Evolutionary conservation across 1,140 invertebrate species (phyloP).

Genomic region (Meloidogyne exigua): DNA sequence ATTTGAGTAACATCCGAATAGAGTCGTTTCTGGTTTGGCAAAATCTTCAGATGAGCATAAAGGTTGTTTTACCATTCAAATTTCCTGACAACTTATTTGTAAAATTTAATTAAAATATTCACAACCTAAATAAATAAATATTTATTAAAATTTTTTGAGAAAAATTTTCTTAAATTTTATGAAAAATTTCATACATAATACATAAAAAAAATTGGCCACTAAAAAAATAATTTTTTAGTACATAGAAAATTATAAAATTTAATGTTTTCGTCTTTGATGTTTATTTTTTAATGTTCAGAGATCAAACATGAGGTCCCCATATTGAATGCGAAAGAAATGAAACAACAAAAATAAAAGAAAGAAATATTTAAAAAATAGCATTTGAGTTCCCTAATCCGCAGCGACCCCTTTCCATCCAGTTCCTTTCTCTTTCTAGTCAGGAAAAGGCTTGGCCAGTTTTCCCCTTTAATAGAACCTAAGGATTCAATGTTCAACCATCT

Average conservation of each 20-base stretch:
- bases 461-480: background rate
- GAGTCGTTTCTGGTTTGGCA: slow-evolving; percentile 28
- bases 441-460: background rate
- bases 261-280: background rate
- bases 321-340: background rate
- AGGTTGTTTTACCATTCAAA: background rate
- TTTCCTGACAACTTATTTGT: background rate
- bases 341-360: background rate
- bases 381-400: background rate
- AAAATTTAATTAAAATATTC: background rate
- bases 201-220: no score
- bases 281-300: slow-evolving; percentile 3
- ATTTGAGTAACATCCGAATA: slow-evolving; percentile 33
- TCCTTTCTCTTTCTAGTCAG: background rate
- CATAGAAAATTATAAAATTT: background rate
- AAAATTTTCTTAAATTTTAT: no score
- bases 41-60: slow-evolving; percentile 19
- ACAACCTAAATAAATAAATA: background rate
- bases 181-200: no score
- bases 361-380: background rate
- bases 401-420: no score
- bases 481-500: background rate
- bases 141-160: no score
- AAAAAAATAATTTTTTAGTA: no score
- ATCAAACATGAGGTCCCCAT: background rate